Base-by-base conservation (phyloP, 2,888 invertebrate species). In the Cryptocheilus praepositus region DNA sequence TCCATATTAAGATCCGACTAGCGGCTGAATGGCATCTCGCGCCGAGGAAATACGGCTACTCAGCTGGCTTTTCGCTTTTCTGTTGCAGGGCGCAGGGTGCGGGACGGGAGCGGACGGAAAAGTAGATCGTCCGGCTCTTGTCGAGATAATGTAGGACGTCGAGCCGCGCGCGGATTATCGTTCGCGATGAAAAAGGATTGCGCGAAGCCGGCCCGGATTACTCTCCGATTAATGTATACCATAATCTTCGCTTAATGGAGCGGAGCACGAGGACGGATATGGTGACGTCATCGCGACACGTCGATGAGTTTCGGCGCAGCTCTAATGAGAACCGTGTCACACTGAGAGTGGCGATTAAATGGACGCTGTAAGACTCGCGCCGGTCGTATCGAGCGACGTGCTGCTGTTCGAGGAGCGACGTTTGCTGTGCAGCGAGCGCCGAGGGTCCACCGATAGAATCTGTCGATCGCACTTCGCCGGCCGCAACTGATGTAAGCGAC, bases 341-440 rank as follows among this genome's bases (percentile, higher is more conserved):
- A 53, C 51, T 66, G 36, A 25, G 49, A 70, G 67, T 64, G 57
- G 43, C 56, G 71, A 68, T 70, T 74, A 77, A 74, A 68, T 55
- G 67, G 43, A 56, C 60, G 22, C 46, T 25, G 61, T 61, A 61
- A 69, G 65, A 49, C 16, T 7, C 15, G 21, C 13, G 44, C 16
- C 3, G 2, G 3, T 2, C 25, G 2, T 5, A 25, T 2, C 25
- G 25, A 25, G 2, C 25, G 25, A 25, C 2, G n/a, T n/a, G n/a
- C n/a, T n/a, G n/a, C n/a, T n/a, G n/a, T n/a, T n/a, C n/a, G n/a
- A n/a, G n/a, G n/a, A n/a, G n/a, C n/a, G n/a, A n/a, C n/a, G n/a
- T n/a, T n/a, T n/a, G n/a, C n/a, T n/a, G n/a, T n/a, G n/a, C n/a
- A n/a, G n/a, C n/a, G n/a, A n/a, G n/a, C n/a, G n/a, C n/a, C n/a